Percentiles rank a stretch among this genome's conserved stretches.
Conservation (phyloP, 2,797 vertebrate species). For the Diglossa cyanea region DNA sequence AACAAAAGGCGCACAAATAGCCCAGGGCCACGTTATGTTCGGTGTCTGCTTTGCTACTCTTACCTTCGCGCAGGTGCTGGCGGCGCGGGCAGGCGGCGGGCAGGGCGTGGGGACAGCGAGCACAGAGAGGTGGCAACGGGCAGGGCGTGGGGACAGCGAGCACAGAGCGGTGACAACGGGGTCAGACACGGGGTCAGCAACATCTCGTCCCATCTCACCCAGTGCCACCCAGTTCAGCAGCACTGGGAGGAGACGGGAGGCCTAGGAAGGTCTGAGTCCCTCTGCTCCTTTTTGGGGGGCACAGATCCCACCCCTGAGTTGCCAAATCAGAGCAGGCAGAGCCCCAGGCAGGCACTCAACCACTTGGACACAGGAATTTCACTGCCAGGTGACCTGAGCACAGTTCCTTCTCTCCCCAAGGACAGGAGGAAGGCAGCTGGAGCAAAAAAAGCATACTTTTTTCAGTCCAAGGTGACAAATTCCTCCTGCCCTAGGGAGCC, state of each 20-base stretch:
- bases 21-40: not conserved
- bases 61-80: not conserved
- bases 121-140: not conserved
- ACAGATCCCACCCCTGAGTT: accelerated
- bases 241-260: not conserved
- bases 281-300: not conserved
- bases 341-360: no score
- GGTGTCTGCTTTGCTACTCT: constrained; percentile 33
- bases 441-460: not conserved
- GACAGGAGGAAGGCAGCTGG: not conserved
- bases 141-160: not conserved
- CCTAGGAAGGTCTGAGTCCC: not conserved
- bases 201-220: accelerated
- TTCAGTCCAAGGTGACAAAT: not conserved
- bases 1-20: constrained; percentile 35
- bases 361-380: accelerated
- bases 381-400: not conserved
- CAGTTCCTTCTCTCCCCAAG: not conserved
- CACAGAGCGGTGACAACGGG: accelerated
- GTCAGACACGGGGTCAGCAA: accelerated
- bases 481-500: not conserved
- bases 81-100: not conserved
- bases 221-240: not conserved
- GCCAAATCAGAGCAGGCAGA: not conserved
- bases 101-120: not conserved